Conservation (phyloP, 2,888 invertebrate species). For the Sialis fuliginosa region DNA sequence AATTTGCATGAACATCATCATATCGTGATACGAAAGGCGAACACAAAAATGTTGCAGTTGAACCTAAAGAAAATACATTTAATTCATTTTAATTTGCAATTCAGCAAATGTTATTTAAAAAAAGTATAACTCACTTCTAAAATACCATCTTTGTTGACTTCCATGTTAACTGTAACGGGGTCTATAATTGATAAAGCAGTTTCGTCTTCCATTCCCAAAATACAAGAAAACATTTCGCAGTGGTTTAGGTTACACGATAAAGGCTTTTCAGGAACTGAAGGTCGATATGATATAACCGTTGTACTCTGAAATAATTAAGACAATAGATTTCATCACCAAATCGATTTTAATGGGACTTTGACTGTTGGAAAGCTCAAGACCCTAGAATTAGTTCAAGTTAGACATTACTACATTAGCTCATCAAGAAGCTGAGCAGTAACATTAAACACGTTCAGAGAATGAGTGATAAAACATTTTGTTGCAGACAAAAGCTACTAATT, state of each 20-base stretch:
- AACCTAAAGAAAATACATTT: slow-evolving; percentile 24
- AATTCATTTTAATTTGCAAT: no score
- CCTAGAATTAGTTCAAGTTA: no score
- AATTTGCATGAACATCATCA: slow-evolving; percentile 80
- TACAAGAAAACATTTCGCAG: slow-evolving; percentile 83
- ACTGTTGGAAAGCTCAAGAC: no score
- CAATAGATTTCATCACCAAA: background rate
- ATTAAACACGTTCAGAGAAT: no score
- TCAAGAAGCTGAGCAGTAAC: no score
- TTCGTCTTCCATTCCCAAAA: slow-evolving; percentile 76
- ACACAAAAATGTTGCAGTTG: slow-evolving; percentile 60
- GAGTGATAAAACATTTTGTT: no score
- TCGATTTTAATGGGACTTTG: no score
- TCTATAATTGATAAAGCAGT: slow-evolving; percentile 90
- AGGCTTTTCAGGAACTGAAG: slow-evolving; percentile 49
- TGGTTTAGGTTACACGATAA: slow-evolving; percentile 75
- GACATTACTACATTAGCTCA: no score
- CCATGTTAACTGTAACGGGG: slow-evolving; percentile 70
- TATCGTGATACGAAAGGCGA: slow-evolving; percentile 82
- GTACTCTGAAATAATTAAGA: slow-evolving; percentile 44
- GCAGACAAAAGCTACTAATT: no score
- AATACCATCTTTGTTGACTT: slow-evolving; percentile 36
- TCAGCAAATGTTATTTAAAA: no score
- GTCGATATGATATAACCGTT: slow-evolving; percentile 67
- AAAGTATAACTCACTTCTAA: slow-evolving; percentile 22